Base-by-base conservation (phyloP, 2,888 invertebrate genomes). In the Muschampia plurimacula region DNA sequence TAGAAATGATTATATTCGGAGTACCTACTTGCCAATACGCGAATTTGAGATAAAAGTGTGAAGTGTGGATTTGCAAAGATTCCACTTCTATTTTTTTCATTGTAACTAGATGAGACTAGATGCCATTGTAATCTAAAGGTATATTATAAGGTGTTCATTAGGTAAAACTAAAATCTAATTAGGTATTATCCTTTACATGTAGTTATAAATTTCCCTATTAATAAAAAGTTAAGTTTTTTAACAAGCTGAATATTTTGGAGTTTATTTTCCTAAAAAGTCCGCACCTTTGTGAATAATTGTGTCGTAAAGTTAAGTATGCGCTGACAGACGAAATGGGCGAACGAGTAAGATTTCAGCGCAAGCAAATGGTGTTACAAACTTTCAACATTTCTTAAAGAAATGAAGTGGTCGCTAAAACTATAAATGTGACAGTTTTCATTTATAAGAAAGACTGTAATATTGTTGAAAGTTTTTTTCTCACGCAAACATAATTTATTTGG, bases 301-400 rank as follows among this genome's bases (percentile, higher is more conserved):
- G 66, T 71, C 66, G 60, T 66, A 71, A 71, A 66, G 66, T 71
- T 71, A 71, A 71, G 66, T 71, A 71, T 66, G 65, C 66, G 71
- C 71, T 66, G 71, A 71, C 71, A 71, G 71, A 71, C 66, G 66
- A 71, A 71, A 71, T 71, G 70, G 70, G 65, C 70, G 60, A 60
- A 60, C 52, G 52, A 63, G 63, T 69, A 71, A 71, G 71, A 66
- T 71, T 71, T 71, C 66, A 71, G 57, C 52, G 41, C 57, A 59
- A 70, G 70, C 71, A 71, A 71, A 71, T 66, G 66, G 49, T 49
- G 66, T 71, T 71, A 66, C 71, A 60, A 71, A 71, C 15, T 71
- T 71, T 71, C 36, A 59, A 71, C 69, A 44, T 69, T 57, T 65
- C 57, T 63, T 22, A 64, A 57, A 55, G 63, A 64, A 69, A 70